Evolutionary conservation across 2,888 invertebrate species (phyloP).

Genomic region (Dorcus parallelipipedus): DNA sequence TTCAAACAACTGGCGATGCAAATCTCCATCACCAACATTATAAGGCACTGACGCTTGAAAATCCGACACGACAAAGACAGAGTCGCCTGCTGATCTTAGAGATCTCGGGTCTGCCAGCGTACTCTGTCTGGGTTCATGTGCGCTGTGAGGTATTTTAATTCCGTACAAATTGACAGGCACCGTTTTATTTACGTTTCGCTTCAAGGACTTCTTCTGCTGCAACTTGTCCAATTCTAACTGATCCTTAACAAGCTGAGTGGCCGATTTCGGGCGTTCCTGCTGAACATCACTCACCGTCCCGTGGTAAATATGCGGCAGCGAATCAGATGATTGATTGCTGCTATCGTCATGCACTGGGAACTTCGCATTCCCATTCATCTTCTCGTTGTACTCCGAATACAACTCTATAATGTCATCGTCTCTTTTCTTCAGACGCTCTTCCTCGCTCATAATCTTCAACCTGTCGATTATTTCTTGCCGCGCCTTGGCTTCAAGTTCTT

Average conservation of each 20-base stretch:
- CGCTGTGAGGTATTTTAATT: slow-evolving; percentile 26
- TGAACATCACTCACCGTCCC: slow-evolving; percentile 15
- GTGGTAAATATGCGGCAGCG: slow-evolving; percentile 37
- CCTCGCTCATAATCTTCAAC: slow-evolving; percentile 32
- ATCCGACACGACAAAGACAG: slow-evolving; percentile 24
- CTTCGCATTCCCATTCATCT: slow-evolving; percentile 30
- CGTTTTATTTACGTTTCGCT: slow-evolving; percentile 38
- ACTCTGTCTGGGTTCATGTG: slow-evolving; percentile 14
- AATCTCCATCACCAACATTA: slow-evolving; percentile 18
- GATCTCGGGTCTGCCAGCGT: slow-evolving; percentile 26
- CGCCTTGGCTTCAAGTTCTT: slow-evolving; percentile 53
- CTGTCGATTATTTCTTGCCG: slow-evolving; percentile 39
- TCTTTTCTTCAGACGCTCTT: slow-evolving; percentile 25
- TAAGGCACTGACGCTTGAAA: not conserved
- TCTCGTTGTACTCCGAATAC: slow-evolving; percentile 41
- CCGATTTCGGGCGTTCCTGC: slow-evolving; percentile 40
- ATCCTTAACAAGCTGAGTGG: slow-evolving; percentile 42
- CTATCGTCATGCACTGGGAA: not conserved
- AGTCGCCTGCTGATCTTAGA: slow-evolving; percentile 41
- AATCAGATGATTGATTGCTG: slow-evolving; percentile 30
- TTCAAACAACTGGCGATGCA: slow-evolving; percentile 27
- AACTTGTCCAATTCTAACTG: slow-evolving; percentile 37
- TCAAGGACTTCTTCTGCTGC: slow-evolving; percentile 25
- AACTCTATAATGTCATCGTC: slow-evolving; percentile 42
- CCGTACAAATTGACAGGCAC: slow-evolving; percentile 38